These are phyloP conservation scores for Scolopax rusticola DNA, from an alignment of 2,797 vertebrate species.

Conservation along the genomic window DNA sequence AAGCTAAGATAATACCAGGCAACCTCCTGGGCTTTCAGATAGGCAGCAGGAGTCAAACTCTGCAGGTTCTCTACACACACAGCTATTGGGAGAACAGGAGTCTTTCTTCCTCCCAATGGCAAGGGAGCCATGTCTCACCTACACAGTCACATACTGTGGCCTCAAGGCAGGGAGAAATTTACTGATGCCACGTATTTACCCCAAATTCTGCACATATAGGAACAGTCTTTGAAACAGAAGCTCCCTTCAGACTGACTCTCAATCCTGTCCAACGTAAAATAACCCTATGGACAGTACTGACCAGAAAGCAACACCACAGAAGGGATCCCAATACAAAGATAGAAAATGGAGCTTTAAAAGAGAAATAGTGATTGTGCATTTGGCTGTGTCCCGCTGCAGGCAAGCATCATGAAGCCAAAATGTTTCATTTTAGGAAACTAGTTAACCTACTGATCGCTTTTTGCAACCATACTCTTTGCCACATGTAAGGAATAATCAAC, in stretches of 20 bases:
- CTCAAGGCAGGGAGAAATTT: neutral
- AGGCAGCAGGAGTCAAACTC: neutral
- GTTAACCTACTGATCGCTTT: neutral
- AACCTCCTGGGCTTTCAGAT: neutral
- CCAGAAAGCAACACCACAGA: neutral
- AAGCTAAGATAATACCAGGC: neutral
- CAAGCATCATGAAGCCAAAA: neutral
- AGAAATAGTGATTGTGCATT: neutral
- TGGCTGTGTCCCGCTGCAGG: slow-evolving; percentile 39
- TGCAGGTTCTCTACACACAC: neutral
- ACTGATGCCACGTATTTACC: neutral
- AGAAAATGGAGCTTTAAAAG: neutral
- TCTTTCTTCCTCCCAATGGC: accelerated
- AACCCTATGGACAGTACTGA: neutral
- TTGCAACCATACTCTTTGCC: neutral
- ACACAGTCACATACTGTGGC: neutral
- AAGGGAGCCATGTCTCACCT: neutral
- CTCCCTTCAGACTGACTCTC: neutral
- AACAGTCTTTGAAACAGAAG: neutral
- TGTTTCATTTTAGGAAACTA: neutral
- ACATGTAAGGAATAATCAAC: neutral
- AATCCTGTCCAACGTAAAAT: neutral
- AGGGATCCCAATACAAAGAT: neutral
- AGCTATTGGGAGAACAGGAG: neutral
- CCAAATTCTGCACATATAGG: neutral